Base-by-base conservation (phyloP, 92 coral and sea anemone species). In the Chrysogorgia sp. region DNA sequence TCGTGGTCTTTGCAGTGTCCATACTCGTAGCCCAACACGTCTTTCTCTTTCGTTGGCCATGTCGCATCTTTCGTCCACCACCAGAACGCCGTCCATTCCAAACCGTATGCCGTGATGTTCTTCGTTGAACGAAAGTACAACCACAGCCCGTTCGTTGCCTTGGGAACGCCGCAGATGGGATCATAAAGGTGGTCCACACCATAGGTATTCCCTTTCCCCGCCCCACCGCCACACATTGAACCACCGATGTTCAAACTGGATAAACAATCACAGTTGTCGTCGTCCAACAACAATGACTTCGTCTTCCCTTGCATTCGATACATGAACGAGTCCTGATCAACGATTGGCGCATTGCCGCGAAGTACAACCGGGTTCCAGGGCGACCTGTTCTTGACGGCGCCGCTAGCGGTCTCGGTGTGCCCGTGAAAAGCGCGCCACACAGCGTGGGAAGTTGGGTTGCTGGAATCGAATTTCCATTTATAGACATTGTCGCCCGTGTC, bases 351-450 rank as follows among this genome's bases (percentile, higher is more conserved):
- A 52, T 82, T 79, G 22, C 92, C 92, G 26, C 86, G 62, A 20
- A 86, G 26, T 30, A 86, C 86, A 12, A 33, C 53, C 22, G 92
- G 92, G 58, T 89, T 83, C 90, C 92, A 89, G 25, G 86, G 71
- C 13, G 29, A 20, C 22, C 66, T 59, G 61, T 89, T 70, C 4
- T 77, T n/a, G 58, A 83, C 79, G 15, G 78, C 75, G 22, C 90
- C 88, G 34, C 83, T 78, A 20, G 84, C 82, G 10, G 92, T 89
- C 45, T 89, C 92, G 30, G 32, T 62, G 59, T 89, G 92, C 34
- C 56, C 59, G 72, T 89, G 92, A 53, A 89, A 86, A 26, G 92
- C 92, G 22, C 53, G 49, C 92, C 92, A 89, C 10, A 74, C 88
- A 9, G 92, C 92, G 30, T 74, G 71, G 3, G 92, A 80, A 3